phyloP scores from a whole-genome alignment of 53 echinoderm and acorn worm species.

The Glandiceps talaboti region DNA sequence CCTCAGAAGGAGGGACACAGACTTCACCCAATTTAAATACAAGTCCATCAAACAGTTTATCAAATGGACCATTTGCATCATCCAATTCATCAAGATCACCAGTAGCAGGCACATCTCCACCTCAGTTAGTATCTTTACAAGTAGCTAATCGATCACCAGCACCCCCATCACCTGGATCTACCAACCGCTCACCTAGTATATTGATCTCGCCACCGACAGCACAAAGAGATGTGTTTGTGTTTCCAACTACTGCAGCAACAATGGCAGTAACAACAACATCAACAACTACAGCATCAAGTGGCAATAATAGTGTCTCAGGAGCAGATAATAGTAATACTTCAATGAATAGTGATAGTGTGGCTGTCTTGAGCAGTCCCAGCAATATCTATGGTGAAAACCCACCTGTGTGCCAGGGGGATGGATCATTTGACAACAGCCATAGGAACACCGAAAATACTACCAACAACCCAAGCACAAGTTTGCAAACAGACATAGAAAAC shows the following conservation, averaged over 20 bases:
- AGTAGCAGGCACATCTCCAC: background rate
- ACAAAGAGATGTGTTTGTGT: background rate
- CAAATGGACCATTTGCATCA: background rate
- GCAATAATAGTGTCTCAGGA: background rate
- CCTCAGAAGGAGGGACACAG: background rate
- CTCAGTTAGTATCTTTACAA: background rate
- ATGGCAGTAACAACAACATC: background rate
- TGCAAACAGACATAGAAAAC: background rate
- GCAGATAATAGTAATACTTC: background rate
- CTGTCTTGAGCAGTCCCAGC: background rate
- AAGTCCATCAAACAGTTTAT: background rate
- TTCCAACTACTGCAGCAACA: background rate
- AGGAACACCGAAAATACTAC: background rate
- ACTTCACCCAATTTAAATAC: background rate
- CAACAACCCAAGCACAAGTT: background rate
- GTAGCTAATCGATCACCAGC: background rate
- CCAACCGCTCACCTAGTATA: background rate
- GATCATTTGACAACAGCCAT: background rate
- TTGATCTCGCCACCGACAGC: background rate
- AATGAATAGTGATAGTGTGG: background rate
- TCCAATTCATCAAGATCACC: background rate
- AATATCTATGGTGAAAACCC: background rate
- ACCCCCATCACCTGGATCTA: background rate
- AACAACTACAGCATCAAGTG: background rate
- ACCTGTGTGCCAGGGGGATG: background rate